Base-by-base conservation (phyloP, 2,888 invertebrate species). In the Acleris sparsana region DNA sequence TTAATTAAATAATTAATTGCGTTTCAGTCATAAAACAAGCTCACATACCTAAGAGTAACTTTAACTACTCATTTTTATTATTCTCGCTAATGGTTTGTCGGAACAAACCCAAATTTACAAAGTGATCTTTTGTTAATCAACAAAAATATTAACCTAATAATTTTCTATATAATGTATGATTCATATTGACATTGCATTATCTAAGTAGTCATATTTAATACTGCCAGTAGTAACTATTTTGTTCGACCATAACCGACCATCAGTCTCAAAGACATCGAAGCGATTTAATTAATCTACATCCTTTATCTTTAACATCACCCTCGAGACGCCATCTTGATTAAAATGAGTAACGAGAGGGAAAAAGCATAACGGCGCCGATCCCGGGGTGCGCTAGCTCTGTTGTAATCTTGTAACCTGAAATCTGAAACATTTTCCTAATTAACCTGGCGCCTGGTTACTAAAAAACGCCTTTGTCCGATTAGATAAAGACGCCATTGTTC, bases 361-460 rank as follows among this genome's bases (percentile, higher is more conserved):
- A 83, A 80, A 68, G 73, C 70, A 72, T 71, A 78, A 75, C 77
- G 74, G 72, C 77, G 79, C 66, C 73, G 79, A 78, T 81, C 73
- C 79, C 86, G 76, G 65, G 72, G 76, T 33, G 84, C 90, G 69
- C 77, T 76, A 82, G 84, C 90, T 69, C 77, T 76, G 82, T 87
- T 91, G 85, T 85, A 90, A 80, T 92, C 91, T 86, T 92, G 92
- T 86, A 92, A 84, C 78, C 92, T 89, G 87, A 92, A 92, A 91
- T 92, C 92, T 92, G 75, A 86, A 83, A 83, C 74, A 82, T 80
- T 76, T 72, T 53, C 44, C 74, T 81, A 83, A 85, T 87, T 86
- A 86, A 72, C 64, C 69, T 65, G 43, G 53, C 67, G 73, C 61
- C 71, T 71, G 63, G 73, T 67, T 71, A 62, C 52, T 52, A 66